Conservation (phyloP, 2,888 invertebrate species). For the Agrotis puta region DNA sequence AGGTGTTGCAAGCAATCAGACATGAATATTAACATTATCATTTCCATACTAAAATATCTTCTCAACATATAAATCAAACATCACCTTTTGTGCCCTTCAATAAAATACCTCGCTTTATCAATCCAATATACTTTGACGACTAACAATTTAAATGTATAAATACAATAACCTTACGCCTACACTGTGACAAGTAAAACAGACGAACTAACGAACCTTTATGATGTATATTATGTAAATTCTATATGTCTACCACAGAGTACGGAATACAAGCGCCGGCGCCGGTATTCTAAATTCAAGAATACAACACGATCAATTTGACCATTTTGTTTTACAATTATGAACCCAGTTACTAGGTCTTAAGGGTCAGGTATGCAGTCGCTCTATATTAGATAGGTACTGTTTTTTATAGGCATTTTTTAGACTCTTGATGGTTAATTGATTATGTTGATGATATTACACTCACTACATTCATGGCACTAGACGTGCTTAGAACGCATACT, state of each 20-base stretch:
- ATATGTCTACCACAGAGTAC: constrained; percentile 5
- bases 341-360: no score
- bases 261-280: neutral
- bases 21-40: constrained; percentile 9
- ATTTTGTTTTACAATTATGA: no score
- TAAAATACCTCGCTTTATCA: constrained; percentile 53
- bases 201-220: constrained; percentile 69
- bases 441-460: no score
- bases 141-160: constrained; percentile 42
- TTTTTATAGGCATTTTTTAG: no score
- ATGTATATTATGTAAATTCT: constrained; percentile 58
- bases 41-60: constrained; percentile 27
- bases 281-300: neutral
- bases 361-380: no score
- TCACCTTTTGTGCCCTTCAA: constrained; percentile 44
- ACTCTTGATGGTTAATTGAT: no score
- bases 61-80: constrained; percentile 32
- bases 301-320: neutral
- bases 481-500: no score
- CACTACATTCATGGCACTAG: no score
- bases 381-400: no score
- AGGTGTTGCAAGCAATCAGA: constrained; percentile 4
- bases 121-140: constrained; percentile 33
- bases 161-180: constrained; percentile 58
- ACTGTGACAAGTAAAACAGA: constrained; percentile 53